phyloP scores from a whole-genome alignment of 2,113 vertebrate species.

The Cairina moschata region DNA sequence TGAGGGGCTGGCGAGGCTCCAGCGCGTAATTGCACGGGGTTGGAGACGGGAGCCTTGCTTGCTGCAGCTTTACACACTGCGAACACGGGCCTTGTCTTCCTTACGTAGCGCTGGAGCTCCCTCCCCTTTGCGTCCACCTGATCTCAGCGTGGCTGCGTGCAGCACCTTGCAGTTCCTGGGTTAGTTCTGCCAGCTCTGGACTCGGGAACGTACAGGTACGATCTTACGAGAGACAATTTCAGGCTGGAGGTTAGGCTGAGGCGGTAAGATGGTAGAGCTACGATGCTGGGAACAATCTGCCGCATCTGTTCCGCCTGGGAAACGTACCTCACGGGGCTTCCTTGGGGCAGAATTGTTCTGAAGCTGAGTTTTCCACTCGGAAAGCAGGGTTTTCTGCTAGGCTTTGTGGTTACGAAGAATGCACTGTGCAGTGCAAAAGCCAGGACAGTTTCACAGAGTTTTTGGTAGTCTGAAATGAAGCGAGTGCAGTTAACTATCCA shows the following conservation, averaged over 20 bases:
- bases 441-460: not conserved
- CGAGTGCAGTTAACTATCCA: not conserved
- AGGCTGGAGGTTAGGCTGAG: not conserved
- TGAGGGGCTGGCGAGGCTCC: slow-evolving; percentile 31
- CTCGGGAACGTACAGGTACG: not conserved
- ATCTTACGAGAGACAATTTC: not conserved
- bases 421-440: not conserved
- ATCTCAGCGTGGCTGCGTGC: not conserved
- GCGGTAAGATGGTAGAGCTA: not conserved
- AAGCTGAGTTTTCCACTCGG: not conserved
- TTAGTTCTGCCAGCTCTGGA: not conserved
- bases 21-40: not conserved
- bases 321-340: not conserved
- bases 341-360: not conserved
- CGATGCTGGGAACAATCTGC: not conserved
- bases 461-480: not conserved
- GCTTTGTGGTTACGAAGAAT: not conserved
- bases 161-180: not conserved
- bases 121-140: not conserved
- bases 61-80: slow-evolving; percentile 1
- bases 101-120: not conserved
- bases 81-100: not conserved
- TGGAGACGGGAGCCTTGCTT: slow-evolving; percentile 27
- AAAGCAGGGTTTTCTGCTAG: not conserved
- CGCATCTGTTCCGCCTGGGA: not conserved